Evolutionary conservation across 2,113 vertebrate genomes (phyloP).

Genomic region (Corythornis vintsioides): DNA sequence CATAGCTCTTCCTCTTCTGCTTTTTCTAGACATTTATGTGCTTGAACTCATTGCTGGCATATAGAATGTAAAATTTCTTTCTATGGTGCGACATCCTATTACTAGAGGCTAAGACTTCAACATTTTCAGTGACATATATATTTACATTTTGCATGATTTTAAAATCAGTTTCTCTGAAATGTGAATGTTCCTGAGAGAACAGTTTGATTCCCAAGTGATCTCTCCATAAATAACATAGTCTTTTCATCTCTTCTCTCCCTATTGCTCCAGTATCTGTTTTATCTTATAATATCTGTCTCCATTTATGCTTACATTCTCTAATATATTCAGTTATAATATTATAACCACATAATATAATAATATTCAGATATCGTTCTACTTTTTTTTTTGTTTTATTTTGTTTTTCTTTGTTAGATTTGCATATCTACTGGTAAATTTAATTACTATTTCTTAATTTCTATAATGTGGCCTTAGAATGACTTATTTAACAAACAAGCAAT

Average conservation of each 20-base stretch:
- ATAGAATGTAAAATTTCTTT: neutral
- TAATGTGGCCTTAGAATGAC: neutral
- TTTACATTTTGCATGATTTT: neutral
- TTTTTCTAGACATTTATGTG: neutral
- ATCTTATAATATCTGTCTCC: neutral
- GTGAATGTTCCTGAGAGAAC: neutral
- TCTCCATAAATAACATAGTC: neutral
- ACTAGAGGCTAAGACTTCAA: neutral
- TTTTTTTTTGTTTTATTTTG: neutral
- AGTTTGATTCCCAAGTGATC: rapidly evolving
- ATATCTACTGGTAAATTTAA: neutral
- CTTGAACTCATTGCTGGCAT: neutral
- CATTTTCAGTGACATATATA: neutral
- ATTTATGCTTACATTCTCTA: neutral
- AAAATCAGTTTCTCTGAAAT: neutral
- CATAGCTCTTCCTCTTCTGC: neutral
- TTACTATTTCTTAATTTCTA: neutral
- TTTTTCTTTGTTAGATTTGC: neutral
- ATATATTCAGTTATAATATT: neutral
- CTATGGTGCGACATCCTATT: neutral
- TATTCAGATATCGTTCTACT: neutral
- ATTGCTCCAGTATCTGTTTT: neutral
- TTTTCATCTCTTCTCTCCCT: neutral
- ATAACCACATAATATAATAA: neutral
- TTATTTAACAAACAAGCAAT: neutral